Evolutionary conservation across 2,113 vertebrate species (phyloP).

Genomic region (Oreochromis niloticus): DNA sequence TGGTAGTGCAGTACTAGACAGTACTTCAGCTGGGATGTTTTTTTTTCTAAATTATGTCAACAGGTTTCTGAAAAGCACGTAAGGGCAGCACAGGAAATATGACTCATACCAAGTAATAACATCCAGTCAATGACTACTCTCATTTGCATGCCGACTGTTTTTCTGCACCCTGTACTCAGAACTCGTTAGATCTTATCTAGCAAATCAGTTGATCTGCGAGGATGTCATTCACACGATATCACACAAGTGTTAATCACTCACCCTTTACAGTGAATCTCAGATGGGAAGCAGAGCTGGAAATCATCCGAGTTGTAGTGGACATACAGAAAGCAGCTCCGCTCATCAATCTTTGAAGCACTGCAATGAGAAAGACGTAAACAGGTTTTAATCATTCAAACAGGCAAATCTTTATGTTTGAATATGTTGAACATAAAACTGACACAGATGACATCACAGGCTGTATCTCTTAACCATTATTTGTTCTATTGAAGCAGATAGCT

Average conservation of each 20-base stretch:
- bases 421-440: neutral
- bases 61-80: neutral
- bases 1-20: neutral
- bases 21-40: neutral
- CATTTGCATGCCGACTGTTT: neutral
- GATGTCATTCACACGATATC: neutral
- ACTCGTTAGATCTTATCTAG: neutral
- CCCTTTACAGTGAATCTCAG: slow-evolving; percentile 81
- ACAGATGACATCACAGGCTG: no score
- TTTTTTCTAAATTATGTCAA: neutral
- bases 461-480: neutral
- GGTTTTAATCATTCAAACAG: neutral
- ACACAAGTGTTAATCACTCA: slow-evolving; percentile 47
- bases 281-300: slow-evolving; percentile 88
- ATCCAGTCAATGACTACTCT: neutral
- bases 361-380: neutral
- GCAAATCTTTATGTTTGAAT: neutral
- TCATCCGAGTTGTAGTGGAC: slow-evolving; percentile 80
- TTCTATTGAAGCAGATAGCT: neutral
- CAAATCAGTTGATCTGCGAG: neutral
- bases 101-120: slow-evolving; percentile 5
- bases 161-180: neutral
- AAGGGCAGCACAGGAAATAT: neutral
- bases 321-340: slow-evolving; percentile 88
- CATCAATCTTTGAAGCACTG: slow-evolving; percentile 80